Evolutionary conservation across 2,797 vertebrate genomes (phyloP).

Genomic region (Spondyliosoma cantharus): DNA sequence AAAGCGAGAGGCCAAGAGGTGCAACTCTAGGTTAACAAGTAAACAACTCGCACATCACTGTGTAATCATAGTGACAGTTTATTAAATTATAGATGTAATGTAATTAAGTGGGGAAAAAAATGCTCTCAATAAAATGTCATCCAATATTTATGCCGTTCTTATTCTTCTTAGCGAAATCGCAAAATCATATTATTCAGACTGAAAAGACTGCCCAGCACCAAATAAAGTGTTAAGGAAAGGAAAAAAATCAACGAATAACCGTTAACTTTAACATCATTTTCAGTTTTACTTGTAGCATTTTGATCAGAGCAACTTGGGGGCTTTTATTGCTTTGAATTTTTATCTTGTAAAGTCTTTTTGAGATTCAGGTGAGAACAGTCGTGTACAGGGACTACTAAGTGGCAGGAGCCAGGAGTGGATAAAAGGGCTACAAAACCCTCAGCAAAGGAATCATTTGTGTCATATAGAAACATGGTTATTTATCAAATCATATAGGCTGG

Average conservation of each 20-base stretch:
- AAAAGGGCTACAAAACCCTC: not conserved
- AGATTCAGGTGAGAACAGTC: conserved; percentile 8
- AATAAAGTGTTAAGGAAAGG: not conserved
- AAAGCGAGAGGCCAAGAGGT: too few relatives aligned
- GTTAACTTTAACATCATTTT: not conserved
- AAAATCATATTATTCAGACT: too few relatives aligned
- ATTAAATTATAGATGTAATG: too few relatives aligned
- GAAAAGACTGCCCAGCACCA: too few relatives aligned
- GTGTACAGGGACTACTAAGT: not conserved
- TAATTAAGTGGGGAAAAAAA: too few relatives aligned
- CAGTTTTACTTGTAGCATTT: conserved; percentile 2
- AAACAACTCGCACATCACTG: too few relatives aligned
- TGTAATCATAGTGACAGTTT: too few relatives aligned
- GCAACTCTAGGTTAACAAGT: too few relatives aligned
- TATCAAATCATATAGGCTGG: not conserved
- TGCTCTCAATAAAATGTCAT: too few relatives aligned
- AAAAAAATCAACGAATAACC: not conserved
- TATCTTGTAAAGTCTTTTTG: not conserved
- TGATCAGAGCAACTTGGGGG: not conserved
- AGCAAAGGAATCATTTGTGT: not conserved
- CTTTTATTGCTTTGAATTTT: conserved; percentile 2
- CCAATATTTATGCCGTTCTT: too few relatives aligned
- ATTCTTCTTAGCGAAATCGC: too few relatives aligned
- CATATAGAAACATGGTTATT: not conserved
- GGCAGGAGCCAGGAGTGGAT: not conserved